Evolutionary conservation across 2,797 vertebrate species (phyloP), one percentile per base, ranked within the genome.

Genomic region (Rhadinocentrus ornatus): DNA sequence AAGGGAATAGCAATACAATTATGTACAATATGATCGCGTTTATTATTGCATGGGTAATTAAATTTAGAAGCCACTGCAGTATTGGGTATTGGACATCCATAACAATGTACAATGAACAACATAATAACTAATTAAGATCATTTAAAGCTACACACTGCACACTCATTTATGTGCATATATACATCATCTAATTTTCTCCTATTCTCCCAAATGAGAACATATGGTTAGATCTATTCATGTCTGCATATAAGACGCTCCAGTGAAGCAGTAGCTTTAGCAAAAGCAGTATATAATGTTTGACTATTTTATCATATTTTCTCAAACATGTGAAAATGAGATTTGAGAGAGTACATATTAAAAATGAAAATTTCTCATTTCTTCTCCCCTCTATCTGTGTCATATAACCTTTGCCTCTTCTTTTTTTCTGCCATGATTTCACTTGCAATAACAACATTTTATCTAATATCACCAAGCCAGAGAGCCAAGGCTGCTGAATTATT

Each of bases 381-480:
- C 26, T 24, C 27, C 3, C 0, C 22, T 32, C 29, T 1, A 39
- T 52, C 37, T 34, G 31, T 35, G 46, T 52, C 41, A n/a, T 37
- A 31, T 32, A 32, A 20, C 10, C 39, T 35, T 26, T 57, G 16
- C 7, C 48, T 62, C 4, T 48, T 70, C 53, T 60, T 69, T 80
- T 39, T 44, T 82, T 88, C 69, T 66, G 50, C 62, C 29, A 3
- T 20, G 35, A 62, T 81, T 81, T 86, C 57, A 24, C 78, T n/a
- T 77, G 85, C 86, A 88, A 88, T 92, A 82, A 87, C 84, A 82
- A 87, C 80, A 90, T 89, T 92, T 89, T 67, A 87, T 91, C 81
- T 87, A 86, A 88, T 87, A 90, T 88, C 89, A 86, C 81, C 77
- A 62, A 59, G 84, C 83, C 82, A 77, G 71, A 78, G 81, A 83